Evolutionary conservation across 2,797 vertebrate species (phyloP).

Genomic region (Myotis pilosus): DNA sequence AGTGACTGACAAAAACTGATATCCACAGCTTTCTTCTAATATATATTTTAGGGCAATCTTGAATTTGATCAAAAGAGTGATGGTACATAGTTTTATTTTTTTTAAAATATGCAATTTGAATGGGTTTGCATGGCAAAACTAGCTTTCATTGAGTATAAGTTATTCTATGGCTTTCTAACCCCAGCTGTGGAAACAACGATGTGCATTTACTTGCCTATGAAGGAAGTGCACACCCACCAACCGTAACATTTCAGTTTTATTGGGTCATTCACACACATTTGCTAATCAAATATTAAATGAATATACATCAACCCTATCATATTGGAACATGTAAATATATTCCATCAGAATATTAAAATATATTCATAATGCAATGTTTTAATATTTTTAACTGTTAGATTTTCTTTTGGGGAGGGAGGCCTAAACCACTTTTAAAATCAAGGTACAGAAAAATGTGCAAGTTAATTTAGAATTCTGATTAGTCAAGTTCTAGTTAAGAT

Average conservation of each 20-base stretch:
- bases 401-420: not conserved
- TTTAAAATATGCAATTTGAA: slow-evolving; percentile 39
- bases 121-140: not conserved
- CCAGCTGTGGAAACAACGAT: not conserved
- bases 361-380: not conserved
- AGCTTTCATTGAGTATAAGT: not conserved
- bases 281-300: slow-evolving; percentile 10
- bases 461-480: slow-evolving; percentile 15
- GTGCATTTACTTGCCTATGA: not conserved
- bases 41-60: not conserved
- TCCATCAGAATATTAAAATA: not conserved
- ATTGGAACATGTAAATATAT: not conserved
- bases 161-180: not conserved
- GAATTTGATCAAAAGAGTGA: slow-evolving; percentile 33
- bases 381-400: not conserved
- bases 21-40: not conserved
- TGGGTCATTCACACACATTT: not conserved
- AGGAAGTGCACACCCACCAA: not conserved
- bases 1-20: not conserved
- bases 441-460: not conserved
- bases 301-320: not conserved
- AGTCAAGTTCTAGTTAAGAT: not conserved
- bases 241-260: not conserved
- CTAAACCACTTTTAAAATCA: not conserved
- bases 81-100: not conserved